Base-by-base conservation (phyloP, 2,113 vertebrate genomes). In the Otolemur garnettii region DNA sequence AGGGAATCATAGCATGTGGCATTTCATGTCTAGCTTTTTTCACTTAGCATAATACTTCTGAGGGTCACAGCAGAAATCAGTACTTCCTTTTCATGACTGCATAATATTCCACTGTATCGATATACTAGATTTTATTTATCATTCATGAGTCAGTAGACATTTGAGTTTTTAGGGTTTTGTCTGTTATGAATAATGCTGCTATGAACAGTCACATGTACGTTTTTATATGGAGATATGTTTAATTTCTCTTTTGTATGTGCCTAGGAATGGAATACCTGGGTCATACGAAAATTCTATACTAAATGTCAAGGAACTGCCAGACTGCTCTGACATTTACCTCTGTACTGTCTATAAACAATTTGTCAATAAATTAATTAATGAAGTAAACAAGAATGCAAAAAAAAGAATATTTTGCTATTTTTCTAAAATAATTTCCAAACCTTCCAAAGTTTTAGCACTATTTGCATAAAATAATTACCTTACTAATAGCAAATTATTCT, bases 341-440 rank as follows among this genome's bases (percentile, higher is more conserved):
- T 87, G 74, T 79, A 38, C 14, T 33, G 50, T 71, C 60, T 80
- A 59, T 55, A 77, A 66, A 91, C 1, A 83, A 81, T 21, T 90
- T 80, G n/a, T 83, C n/a, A 87, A 87, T 10, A 77, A 94, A 96
- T 62, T 87, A 7, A 68, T 78, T n/a, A n/a, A n/a, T n/a, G 30
- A 60, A 55, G 33, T 38, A 71, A 86, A 86, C 24, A 69, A 93
- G 38, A 93, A 90, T 72, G 60, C 19, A 55, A 94, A 80, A 81
- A 71, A 79, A 10, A 28, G 24, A 83, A 22, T 15, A 91, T 30
- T 91, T 57, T 90, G 59, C 10, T 22, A 68, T 22, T 86, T 96
- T 77, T 81, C 74, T 57, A 78, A 85, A 97, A 82, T n/a, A 81
- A 94, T 77, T 74, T 82, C 77, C 55, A 93, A 90, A 69, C 7